Percentiles rank a stretch among this genome's conserved stretches.
These are phyloP conservation scores for Electrona antarctica DNA, from an alignment of 2,113 vertebrate species.

Conservation along the genomic window DNA sequence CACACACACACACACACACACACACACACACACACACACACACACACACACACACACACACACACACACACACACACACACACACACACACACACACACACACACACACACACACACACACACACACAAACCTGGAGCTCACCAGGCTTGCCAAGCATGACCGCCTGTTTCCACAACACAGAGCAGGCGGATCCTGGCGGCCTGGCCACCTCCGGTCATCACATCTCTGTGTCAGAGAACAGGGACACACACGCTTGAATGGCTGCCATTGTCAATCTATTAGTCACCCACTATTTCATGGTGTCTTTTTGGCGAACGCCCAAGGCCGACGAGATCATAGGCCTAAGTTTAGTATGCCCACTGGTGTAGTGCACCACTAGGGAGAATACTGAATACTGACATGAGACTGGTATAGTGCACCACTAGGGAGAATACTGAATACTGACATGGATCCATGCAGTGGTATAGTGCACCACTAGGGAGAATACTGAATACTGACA, in stretches of 20 bases:
- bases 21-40: conserved; percentile 51
- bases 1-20: conserved; percentile 50
- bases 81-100: conserved; percentile 48
- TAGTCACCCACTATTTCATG: conserved; percentile 77
- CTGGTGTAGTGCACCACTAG: conserved; percentile 1
- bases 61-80: conserved; percentile 48
- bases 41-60: neutral
- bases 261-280: conserved; percentile 75
- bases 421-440: no score
- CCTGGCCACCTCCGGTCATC: conserved; percentile 27
- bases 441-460: no score
- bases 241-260: conserved; percentile 64
- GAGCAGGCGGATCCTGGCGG: conserved; percentile 57
- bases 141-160: conserved; percentile 61
- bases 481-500: no score
- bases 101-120: conserved; percentile 40
- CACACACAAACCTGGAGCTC: conserved; percentile 53
- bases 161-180: conserved; percentile 76
- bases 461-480: no score
- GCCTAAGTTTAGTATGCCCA: conserved; percentile 67
- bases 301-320: conserved; percentile 62
- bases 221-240: conserved; percentile 54
- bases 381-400: neutral
- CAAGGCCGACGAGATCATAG: conserved; percentile 63
- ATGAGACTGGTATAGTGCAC: no score